Evolutionary conservation across 1,140 invertebrate species (phyloP).

Genomic region (Heliconius eleuchia): DNA sequence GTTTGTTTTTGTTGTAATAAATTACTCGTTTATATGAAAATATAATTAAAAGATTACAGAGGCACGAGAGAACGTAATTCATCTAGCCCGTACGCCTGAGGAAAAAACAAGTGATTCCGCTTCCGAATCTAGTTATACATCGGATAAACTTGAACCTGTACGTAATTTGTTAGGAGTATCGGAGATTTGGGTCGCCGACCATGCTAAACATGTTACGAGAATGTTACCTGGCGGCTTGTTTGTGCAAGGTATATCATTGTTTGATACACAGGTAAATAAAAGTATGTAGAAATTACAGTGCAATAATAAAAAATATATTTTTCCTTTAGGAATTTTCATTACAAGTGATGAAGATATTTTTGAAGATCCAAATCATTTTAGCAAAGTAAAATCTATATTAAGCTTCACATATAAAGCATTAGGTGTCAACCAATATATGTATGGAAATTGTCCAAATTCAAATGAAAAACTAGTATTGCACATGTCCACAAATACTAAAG

Average conservation of each 20-base stretch:
- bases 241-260: slow-evolving; percentile 82
- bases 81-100: slow-evolving; percentile 86
- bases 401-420: slow-evolving; percentile 82
- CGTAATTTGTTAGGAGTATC: slow-evolving; percentile 77
- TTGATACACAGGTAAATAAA: not conserved
- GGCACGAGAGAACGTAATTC: slow-evolving; percentile 87
- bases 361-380: slow-evolving; percentile 74
- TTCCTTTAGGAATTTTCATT: slow-evolving; percentile 68
- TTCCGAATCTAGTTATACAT: slow-evolving; percentile 57
- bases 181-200: slow-evolving; percentile 85
- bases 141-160: slow-evolving; percentile 53
- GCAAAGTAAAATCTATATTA: slow-evolving; percentile 83
- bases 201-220: slow-evolving; percentile 87
- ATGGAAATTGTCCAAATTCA: slow-evolving; percentile 74
- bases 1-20: not conserved
- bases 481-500: slow-evolving; percentile 78
- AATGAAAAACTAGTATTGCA: slow-evolving; percentile 80
- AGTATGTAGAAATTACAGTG: not conserved
- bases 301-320: not conserved
- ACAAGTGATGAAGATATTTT: slow-evolving; percentile 84
- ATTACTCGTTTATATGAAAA: not conserved
- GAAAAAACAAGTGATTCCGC: slow-evolving; percentile 65
- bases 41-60: slow-evolving; percentile 73
- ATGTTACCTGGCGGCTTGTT: slow-evolving; percentile 92
- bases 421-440: slow-evolving; percentile 81